These are phyloP conservation scores for Nematolebias whitei DNA, from an alignment of 2,113 vertebrate species.

Conservation along the genomic window DNA sequence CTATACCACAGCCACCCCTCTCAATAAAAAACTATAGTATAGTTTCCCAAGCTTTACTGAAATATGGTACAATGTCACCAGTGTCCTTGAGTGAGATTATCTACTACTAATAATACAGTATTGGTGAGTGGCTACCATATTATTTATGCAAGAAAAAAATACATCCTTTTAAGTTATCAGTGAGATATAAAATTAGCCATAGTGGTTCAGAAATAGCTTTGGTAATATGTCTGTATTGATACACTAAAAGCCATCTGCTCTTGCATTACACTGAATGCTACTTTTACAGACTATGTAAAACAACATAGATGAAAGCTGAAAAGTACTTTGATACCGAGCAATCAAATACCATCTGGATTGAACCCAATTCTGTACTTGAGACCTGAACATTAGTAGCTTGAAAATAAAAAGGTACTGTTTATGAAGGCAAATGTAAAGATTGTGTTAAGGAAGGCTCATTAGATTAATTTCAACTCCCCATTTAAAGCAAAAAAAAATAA, in stretches of 20 bases:
- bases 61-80: not conserved
- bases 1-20: too few relatives aligned
- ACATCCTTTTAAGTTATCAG: not conserved
- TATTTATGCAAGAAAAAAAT: not conserved
- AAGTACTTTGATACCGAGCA: not conserved
- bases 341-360: not conserved
- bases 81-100: not conserved
- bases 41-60: not conserved
- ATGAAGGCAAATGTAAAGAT: constrained; percentile 32
- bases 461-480: constrained; percentile 15
- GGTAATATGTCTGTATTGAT: not conserved
- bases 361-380: not conserved
- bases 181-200: not conserved
- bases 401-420: constrained; percentile 41
- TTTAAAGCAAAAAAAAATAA: constrained; percentile 63
- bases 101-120: not conserved
- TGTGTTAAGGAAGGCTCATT: constrained; percentile 12
- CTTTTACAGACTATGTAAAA: not conserved
- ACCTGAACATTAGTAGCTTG: not conserved
- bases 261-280: not conserved
- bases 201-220: not conserved
- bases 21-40: too few relatives aligned
- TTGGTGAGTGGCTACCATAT: not conserved
- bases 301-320: not conserved
- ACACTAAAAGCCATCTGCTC: not conserved